Conservation (phyloP, 2,888 invertebrate genomes). For the Dolichopus griseipennis region DNA sequence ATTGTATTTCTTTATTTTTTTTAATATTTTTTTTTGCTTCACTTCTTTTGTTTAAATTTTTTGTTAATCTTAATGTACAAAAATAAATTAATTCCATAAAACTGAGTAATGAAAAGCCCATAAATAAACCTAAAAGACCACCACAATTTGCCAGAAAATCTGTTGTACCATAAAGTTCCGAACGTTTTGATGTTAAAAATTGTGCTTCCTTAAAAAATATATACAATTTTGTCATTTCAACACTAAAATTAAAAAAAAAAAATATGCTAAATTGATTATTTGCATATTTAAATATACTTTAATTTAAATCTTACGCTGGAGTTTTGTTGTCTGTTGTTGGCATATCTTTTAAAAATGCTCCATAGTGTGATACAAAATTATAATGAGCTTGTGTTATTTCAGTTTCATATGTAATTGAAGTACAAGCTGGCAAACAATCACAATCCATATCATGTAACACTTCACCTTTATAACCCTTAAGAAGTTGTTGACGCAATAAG, state of each 20-base stretch:
- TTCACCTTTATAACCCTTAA: slow-evolving; percentile 24
- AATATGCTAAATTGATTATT: slow-evolving; percentile 18
- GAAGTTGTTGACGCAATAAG: slow-evolving; percentile 34
- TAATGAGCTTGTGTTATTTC: slow-evolving; percentile 38
- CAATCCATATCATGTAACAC: slow-evolving; percentile 27
- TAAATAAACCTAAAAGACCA: slow-evolving; percentile 50
- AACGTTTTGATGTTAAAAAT: slow-evolving; percentile 57
- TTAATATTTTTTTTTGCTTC: slow-evolving; percentile 11
- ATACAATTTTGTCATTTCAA: slow-evolving; percentile 51
- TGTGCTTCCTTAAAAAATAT: slow-evolving; percentile 65
- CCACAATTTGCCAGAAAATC: slow-evolving; percentile 63
- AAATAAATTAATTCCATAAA: slow-evolving; percentile 49
- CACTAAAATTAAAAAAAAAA: slow-evolving; percentile 37
- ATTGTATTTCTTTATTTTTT: neutral
- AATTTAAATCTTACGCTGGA: neutral
- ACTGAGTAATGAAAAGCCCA: slow-evolving; percentile 40
- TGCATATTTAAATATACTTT: slow-evolving; percentile 13
- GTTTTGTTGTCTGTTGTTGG: slow-evolving; percentile 27
- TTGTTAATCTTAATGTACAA: slow-evolving; percentile 43
- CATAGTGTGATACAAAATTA: slow-evolving; percentile 25
- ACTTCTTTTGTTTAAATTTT: slow-evolving; percentile 36
- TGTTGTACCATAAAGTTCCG: slow-evolving; percentile 57
- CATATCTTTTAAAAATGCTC: slow-evolving; percentile 25
- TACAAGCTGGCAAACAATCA: slow-evolving; percentile 39
- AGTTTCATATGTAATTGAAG: slow-evolving; percentile 35